Conservation (phyloP, 2,797 vertebrate genomes). For the Megaceryle alcyon region DNA sequence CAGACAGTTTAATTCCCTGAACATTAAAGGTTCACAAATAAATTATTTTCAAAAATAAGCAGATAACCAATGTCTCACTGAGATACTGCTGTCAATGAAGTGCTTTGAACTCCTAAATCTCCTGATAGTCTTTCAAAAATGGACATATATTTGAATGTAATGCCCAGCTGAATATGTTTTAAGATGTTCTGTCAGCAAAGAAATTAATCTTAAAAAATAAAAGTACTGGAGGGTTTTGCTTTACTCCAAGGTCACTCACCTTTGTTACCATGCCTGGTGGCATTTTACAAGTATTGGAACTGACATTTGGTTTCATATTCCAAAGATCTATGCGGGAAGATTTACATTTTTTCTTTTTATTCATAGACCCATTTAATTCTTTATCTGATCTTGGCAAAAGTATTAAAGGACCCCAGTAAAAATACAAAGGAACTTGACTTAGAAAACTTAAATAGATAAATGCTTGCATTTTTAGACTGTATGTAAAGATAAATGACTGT, state of each 20-base stretch:
- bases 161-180: not conserved
- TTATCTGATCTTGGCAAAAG: not conserved
- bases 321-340: not conserved
- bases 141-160: not conserved
- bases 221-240: not conserved
- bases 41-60: not conserved
- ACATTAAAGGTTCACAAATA: not conserved
- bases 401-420: not conserved
- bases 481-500: constrained; percentile 3
- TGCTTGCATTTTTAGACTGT: constrained; percentile 4
- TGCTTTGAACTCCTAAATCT: not conserved
- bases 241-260: not conserved
- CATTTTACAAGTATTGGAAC: not conserved
- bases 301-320: not conserved
- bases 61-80: not conserved
- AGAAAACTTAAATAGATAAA: not conserved
- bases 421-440: not conserved
- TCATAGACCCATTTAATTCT: not conserved
- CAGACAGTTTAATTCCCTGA: not conserved
- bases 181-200: not conserved
- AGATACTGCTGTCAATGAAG: not conserved
- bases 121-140: not conserved
- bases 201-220: not conserved
- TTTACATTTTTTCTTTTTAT: not conserved
- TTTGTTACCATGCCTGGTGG: not conserved